Percentiles rank a stretch among this genome's conserved stretches.
phyloP scores from a whole-genome alignment of 2,113 vertebrate species.

The Eclectus roratus region DNA sequence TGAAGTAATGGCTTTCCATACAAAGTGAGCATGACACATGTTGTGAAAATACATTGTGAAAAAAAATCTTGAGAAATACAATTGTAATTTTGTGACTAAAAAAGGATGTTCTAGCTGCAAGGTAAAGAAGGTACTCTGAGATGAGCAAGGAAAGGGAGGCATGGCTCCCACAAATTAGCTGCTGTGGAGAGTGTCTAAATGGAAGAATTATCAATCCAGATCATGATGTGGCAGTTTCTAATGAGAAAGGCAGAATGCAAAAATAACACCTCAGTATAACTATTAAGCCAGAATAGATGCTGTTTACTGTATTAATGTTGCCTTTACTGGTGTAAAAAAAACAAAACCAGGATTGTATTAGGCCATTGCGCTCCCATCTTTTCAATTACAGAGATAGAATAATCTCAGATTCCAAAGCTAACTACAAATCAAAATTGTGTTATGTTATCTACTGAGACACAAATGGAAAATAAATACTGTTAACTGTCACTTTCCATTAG shows the following conservation, averaged over 20 bases:
- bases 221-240: constrained; percentile 67
- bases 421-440: constrained; percentile 88
- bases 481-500: constrained; percentile 95
- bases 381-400: constrained; percentile 82
- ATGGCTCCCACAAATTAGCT: constrained; percentile 69
- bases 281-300: constrained; percentile 70
- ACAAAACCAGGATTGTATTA: constrained; percentile 73
- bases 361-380: constrained; percentile 77
- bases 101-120: neutral
- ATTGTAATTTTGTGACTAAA: neutral
- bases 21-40: neutral
- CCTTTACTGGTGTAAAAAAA: constrained; percentile 73
- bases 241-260: constrained; percentile 69
- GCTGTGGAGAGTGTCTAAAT: constrained; percentile 49
- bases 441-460: constrained; percentile 89
- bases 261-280: constrained; percentile 70
- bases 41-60: neutral
- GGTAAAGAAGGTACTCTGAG: constrained; percentile 20
- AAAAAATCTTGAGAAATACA: neutral
- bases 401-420: constrained; percentile 85
- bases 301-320: constrained; percentile 75
- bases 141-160: constrained; percentile 32
- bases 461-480: constrained; percentile 88
- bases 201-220: constrained; percentile 71
- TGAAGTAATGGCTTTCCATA: neutral